These are phyloP conservation scores for Zoanthus gigantus DNA, from an alignment of 92 coral and sea anemone species.

Conservation along the genomic window DNA sequence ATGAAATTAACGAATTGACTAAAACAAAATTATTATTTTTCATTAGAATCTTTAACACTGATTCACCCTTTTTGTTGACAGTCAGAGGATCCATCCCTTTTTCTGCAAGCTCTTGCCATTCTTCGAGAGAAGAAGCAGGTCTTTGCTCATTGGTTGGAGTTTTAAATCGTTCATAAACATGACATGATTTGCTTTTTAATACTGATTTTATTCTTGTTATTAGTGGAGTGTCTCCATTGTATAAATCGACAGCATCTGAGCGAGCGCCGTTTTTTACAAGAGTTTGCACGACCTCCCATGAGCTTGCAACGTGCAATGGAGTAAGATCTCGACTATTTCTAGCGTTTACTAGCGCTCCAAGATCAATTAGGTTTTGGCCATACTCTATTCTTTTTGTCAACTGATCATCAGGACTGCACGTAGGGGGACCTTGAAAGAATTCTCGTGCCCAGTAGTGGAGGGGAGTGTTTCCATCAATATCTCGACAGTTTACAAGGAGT, in stretches of 20 bases:
- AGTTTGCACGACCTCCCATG: background rate
- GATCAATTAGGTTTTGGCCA: background rate
- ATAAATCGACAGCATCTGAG: background rate
- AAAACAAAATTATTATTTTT: background rate
- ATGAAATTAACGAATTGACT: background rate
- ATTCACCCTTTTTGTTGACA: slow-evolving; percentile 8
- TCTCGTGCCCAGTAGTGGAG: slow-evolving; percentile 13
- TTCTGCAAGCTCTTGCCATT: background rate
- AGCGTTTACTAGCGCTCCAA: slow-evolving; percentile 9
- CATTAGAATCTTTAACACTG: background rate
- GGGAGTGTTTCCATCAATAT: slow-evolving; percentile 7
- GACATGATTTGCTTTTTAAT: background rate
- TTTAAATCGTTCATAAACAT: background rate
- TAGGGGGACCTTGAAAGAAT: background rate
- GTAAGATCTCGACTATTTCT: slow-evolving; percentile 6
- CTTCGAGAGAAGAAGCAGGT: background rate
- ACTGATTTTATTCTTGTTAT: background rate
- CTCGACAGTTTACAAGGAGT: background rate
- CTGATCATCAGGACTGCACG: background rate
- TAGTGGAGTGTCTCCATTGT: slow-evolving; percentile 17
- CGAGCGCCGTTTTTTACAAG: background rate
- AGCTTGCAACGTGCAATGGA: slow-evolving; percentile 1
- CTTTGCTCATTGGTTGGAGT: background rate
- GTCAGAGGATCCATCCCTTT: slow-evolving; percentile 3
- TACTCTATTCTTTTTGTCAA: background rate